Base-by-base conservation (phyloP, 2,797 vertebrate genomes). In the Notolabrus celidotus region DNA sequence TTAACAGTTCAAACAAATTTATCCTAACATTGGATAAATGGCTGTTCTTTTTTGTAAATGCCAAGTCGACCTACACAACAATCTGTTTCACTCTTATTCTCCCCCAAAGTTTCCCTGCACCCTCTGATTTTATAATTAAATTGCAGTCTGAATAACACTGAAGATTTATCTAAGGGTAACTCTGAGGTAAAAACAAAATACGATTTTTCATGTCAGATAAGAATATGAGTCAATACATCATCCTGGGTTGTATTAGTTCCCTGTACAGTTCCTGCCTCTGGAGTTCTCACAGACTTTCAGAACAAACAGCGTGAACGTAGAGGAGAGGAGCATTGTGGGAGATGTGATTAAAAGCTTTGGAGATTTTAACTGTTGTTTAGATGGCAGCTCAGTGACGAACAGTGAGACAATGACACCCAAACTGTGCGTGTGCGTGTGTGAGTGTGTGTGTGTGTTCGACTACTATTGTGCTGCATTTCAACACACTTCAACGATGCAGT, bases 321-420 rank as follows among this genome's bases (percentile, higher is more conserved):
- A 64, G 11, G 16, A 29, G 41, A 5, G 31, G 31, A 25, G 64
- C 45, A 46, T 34, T 56, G 41, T 57, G 34, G 66, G 54, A 60
- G 50, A 71, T 61, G 67, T 71, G 65, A 70, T 76, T 60, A 74
- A 73, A 71, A 67, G 54, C 52, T 57, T 23, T 34, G 34, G 67
- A 31, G 29, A 74, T 19, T 59, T 73, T 56, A 59, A 72, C 38
- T 54, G 47, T 19, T 54, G 34, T 60, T 38, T 58, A 39, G 19
- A 5, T 51, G 54, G 65, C 42, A 68, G 34, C 36, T 67, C 47
- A 54, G 19, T 34, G 47, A 54, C 19, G 29, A 46, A 22, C 16
- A 55, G 11, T 27, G 8, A 64, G 61, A 50, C 17, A 43, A 45
- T 58, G 17, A 66, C 17, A 31, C 31, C 57, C 38, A 31, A 51